Conservation (phyloP, 2,113 vertebrate genomes). For the Fukomys damarensis region DNA sequence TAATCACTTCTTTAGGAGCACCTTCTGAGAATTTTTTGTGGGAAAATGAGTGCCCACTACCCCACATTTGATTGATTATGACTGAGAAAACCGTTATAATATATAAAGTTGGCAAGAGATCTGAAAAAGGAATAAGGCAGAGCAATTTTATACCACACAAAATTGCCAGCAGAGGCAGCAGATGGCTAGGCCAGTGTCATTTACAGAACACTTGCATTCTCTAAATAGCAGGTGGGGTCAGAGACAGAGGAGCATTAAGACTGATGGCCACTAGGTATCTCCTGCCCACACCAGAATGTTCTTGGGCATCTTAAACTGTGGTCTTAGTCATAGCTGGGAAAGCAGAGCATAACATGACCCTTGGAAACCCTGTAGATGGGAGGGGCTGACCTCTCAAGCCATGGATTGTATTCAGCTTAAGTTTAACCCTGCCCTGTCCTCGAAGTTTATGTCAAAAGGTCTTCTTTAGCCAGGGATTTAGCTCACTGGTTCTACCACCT, state of each 20-base stretch:
- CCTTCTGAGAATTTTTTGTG: conserved; percentile 57
- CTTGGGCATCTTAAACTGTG: not conserved
- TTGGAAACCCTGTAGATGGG: not conserved
- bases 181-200: not conserved
- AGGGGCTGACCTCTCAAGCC: not conserved
- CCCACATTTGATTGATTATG: conserved; percentile 51
- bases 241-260: not conserved
- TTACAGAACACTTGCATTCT: not conserved
- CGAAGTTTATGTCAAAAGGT: not conserved
- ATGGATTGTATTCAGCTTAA: not conserved
- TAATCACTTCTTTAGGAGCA: not conserved
- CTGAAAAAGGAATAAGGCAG: conserved; percentile 40
- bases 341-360: not conserved
- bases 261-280: not conserved
- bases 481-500: no score
- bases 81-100: conserved; percentile 48
- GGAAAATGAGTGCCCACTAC: not conserved
- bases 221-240: not conserved
- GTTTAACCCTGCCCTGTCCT: not conserved
- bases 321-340: not conserved
- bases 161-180: not conserved
- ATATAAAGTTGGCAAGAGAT: conserved; percentile 36
- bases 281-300: not conserved
- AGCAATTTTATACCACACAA: not conserved
- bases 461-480: no score